Evolutionary conservation across 2,113 vertebrate genomes (phyloP).

Genomic region (human (Homo sapiens)): DNA sequence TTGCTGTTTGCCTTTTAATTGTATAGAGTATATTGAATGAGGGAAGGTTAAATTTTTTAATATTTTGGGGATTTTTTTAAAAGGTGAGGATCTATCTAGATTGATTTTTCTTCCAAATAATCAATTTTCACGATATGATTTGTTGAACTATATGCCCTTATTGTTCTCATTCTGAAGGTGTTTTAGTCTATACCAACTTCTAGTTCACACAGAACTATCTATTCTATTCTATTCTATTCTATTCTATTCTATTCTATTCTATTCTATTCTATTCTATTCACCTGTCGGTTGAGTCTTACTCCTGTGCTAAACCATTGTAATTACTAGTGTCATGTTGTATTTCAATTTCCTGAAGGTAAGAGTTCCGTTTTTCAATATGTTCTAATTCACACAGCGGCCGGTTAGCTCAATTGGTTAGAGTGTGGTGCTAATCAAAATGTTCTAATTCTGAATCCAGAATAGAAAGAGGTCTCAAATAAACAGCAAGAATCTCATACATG

Average conservation of each 20-base stretch:
- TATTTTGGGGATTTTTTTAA: background rate
- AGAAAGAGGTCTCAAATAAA: background rate
- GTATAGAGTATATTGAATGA: background rate
- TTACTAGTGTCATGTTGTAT: background rate
- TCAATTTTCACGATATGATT: background rate
- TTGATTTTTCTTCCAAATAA: background rate
- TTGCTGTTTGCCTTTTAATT: background rate
- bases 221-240: no score
- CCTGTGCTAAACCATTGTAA: background rate
- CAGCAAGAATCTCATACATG: background rate
- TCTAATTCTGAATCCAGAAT: background rate
- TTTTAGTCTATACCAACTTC: background rate
- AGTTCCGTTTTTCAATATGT: no score
- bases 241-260: background rate
- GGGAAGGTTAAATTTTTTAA: background rate
- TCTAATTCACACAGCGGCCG: no score
- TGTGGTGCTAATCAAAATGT: background rate
- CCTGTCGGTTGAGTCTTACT: background rate
- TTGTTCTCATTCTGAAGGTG: background rate
- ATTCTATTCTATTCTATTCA: background rate
- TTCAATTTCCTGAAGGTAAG: background rate
- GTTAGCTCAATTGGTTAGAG: no score
- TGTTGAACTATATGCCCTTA: background rate
- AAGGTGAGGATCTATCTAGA: background rate
- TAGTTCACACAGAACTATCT: background rate